Conservation (phyloP, 2,888 invertebrate species). For the Catocala nupta region DNA sequence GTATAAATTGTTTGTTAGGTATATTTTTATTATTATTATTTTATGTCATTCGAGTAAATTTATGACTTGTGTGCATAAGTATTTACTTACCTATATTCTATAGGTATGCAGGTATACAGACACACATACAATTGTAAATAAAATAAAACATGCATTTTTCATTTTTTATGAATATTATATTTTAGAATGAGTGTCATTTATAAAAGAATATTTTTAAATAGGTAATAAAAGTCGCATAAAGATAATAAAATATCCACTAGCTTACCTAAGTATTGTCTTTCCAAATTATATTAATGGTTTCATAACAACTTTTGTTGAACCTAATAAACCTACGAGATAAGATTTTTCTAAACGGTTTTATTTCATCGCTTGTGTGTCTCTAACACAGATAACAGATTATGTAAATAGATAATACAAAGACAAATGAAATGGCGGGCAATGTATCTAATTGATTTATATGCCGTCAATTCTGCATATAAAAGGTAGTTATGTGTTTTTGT, state of each 20-base stretch:
- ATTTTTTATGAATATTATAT: too few relatives aligned
- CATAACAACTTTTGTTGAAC: too few relatives aligned
- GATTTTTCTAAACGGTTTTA: background rate
- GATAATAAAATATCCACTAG: background rate
- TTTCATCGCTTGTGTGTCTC: constrained; percentile 4
- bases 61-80: background rate
- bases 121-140: too few relatives aligned
- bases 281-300: too few relatives aligned
- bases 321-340: too few relatives aligned
- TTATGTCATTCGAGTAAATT: background rate
- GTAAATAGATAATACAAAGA: constrained; percentile 22
- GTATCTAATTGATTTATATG: constrained; percentile 29
- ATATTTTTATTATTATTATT: background rate
- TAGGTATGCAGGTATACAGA: too few relatives aligned
- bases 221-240: background rate
- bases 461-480: constrained; percentile 9
- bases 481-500: constrained; percentile 14
- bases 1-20: constrained; percentile 19
- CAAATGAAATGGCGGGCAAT: constrained; percentile 15
- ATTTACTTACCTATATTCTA: background rate
- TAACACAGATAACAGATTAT: constrained; percentile 26
- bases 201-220: background rate
- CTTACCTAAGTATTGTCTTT: background rate
- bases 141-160: background rate
- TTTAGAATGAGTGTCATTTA: background rate